A percentile compares a stretch with the other conserved stretches of the same genome.
These are phyloP conservation scores for Gracilinanus agilis DNA, from an alignment of 2,113 vertebrate species.

Conservation along the genomic window DNA sequence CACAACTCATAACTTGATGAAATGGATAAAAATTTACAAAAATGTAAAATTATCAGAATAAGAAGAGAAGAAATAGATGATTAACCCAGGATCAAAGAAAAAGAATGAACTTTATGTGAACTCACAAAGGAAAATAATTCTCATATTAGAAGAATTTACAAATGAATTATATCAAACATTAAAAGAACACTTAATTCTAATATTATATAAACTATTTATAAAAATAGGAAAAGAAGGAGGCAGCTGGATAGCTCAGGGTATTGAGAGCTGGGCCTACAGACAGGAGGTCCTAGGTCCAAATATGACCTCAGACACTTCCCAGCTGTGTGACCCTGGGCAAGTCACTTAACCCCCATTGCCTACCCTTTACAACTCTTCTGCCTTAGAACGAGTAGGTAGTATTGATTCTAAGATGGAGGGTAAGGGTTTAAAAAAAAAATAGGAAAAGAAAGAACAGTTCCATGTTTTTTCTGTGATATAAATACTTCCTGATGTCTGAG, in stretches of 20 bases:
- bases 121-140: neutral
- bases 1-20: neutral
- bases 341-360: too few relatives aligned
- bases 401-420: too few relatives aligned
- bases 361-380: too few relatives aligned
- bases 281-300: too few relatives aligned
- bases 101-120: neutral
- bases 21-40: neutral
- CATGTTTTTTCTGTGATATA: neutral
- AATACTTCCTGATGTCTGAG: neutral
- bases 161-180: neutral
- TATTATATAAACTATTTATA: neutral
- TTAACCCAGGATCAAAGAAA: neutral
- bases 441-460: neutral
- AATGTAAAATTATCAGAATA: neutral
- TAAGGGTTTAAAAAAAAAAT: too few relatives aligned
- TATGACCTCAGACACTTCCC: too few relatives aligned
- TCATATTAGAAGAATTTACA: neutral
- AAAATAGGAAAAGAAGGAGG: neutral
- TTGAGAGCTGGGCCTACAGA: too few relatives aligned
- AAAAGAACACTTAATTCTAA: neutral
- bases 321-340: too few relatives aligned
- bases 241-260: too few relatives aligned
- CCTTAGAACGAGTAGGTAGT: too few relatives aligned
- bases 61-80: neutral